Evolutionary conservation across 1,140 invertebrate species (phyloP).

Genomic region (Caerostris extrusa): DNA sequence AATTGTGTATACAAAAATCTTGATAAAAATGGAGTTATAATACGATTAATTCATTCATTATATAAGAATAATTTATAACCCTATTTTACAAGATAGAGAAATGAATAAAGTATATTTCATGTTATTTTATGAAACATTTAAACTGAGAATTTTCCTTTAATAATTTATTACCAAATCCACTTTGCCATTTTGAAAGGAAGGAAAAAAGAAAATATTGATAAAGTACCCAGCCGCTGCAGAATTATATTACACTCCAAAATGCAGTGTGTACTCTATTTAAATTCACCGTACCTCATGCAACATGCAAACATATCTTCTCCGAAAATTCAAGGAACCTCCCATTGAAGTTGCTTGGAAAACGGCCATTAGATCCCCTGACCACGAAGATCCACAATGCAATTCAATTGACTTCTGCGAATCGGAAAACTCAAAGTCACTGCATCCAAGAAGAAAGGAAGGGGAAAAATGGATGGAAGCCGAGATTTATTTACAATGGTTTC

Average conservation of each 20-base stretch:
- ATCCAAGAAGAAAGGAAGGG: neutral
- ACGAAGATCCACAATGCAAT: slow-evolving; percentile 17
- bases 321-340: neutral
- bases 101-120: too few relatives aligned
- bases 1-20: too few relatives aligned
- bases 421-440: neutral
- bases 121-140: too few relatives aligned
- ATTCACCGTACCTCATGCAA: neutral
- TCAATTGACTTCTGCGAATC: slow-evolving; percentile 16
- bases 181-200: too few relatives aligned
- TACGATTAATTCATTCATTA: too few relatives aligned
- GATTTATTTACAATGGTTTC: slow-evolving; percentile 61
- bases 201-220: too few relatives aligned
- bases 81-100: too few relatives aligned
- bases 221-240: too few relatives aligned
- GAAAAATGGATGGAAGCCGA: neutral
- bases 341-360: neutral
- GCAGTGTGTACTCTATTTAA: neutral
- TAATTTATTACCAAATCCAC: too few relatives aligned
- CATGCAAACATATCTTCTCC: neutral
- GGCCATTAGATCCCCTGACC: slow-evolving; percentile 17
- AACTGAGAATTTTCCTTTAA: too few relatives aligned
- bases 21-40: too few relatives aligned
- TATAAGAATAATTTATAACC: too few relatives aligned
- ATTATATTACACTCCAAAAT: neutral